Evolutionary conservation across 2,797 vertebrate species (phyloP).

Genomic region (Diplodus puntazzo): DNA sequence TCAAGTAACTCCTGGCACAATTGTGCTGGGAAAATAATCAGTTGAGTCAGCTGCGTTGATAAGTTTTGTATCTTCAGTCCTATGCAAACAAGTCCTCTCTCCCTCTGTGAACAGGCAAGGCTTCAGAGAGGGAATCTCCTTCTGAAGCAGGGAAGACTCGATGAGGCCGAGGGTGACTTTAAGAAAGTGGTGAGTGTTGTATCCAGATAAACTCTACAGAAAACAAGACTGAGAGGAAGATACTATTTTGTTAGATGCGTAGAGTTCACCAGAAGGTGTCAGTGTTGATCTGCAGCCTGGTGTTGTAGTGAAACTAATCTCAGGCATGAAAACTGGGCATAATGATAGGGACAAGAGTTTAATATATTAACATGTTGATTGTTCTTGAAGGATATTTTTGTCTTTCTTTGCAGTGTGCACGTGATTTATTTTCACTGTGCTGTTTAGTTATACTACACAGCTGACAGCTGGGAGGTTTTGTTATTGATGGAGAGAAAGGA

Average conservation of each 20-base stretch:
- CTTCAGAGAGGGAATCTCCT: constrained; percentile 95
- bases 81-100: not conserved
- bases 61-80: constrained; percentile 3
- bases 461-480: constrained; percentile 1
- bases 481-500: not conserved
- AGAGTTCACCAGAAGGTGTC: constrained; percentile 71
- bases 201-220: not conserved
- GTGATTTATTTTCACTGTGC: not conserved
- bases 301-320: not conserved
- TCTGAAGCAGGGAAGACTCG: constrained; percentile 95
- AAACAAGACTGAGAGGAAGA: not conserved
- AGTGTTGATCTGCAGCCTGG: constrained; percentile 54
- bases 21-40: constrained; percentile 24
- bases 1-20: not conserved
- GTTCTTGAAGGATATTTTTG: not conserved
- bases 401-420: not conserved
- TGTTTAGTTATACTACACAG: not conserved
- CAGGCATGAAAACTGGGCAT: not conserved
- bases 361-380: not conserved
- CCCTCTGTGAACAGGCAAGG: constrained; percentile 86
- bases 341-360: not conserved
- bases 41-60: constrained; percentile 45
- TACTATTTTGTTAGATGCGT: not conserved
- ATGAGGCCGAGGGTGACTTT: constrained; percentile 96
- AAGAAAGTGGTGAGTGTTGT: constrained; percentile 91